Conservation (phyloP, 2,797 vertebrate species). For the Xiphophorus birchmanni region DNA sequence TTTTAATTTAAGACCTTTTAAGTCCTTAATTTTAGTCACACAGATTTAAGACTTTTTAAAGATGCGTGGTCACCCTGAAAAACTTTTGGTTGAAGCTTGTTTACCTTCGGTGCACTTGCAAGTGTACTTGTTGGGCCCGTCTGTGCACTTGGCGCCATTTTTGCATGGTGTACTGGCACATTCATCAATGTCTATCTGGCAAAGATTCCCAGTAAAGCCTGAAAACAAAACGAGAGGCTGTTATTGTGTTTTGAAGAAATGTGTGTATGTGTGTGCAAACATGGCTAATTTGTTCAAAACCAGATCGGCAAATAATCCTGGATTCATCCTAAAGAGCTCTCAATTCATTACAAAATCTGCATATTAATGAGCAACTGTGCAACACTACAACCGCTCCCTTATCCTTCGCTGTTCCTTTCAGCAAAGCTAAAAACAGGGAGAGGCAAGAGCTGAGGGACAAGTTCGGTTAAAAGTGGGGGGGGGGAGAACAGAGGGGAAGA, state of each 20-base stretch:
- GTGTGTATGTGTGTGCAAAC: conserved; percentile 31
- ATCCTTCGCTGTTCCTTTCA: conserved; percentile 66
- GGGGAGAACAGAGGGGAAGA: conserved; percentile 29
- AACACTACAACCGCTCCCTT: conserved; percentile 50
- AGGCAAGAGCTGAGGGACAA: conserved; percentile 33
- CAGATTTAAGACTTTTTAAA: too few species aligned
- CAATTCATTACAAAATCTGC: conserved; percentile 62
- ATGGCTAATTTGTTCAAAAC: conserved; percentile 51
- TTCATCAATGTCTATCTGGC: conserved; percentile 93
- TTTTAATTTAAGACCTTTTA: too few species aligned
- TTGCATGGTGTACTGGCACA: conserved; percentile 96
- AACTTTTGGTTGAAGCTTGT: not conserved
- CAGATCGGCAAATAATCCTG: conserved; percentile 49
- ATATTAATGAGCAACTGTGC: conserved; percentile 72
- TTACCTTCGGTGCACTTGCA: conserved; percentile 95
- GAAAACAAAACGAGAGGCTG: conserved; percentile 46
- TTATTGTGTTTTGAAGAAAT: conserved; percentile 42
- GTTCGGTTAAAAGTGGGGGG: conserved; percentile 41
- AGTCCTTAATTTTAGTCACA: too few species aligned
- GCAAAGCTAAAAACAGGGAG: conserved; percentile 17
- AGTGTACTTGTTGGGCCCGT: conserved; percentile 93
- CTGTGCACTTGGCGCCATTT: conserved; percentile 93
- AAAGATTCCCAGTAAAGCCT: conserved; percentile 93
- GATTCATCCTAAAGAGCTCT: conserved; percentile 46
- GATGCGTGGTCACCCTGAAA: too few species aligned